Conservation (phyloP, 2,888 invertebrate species). For the Pheosia tremula region DNA sequence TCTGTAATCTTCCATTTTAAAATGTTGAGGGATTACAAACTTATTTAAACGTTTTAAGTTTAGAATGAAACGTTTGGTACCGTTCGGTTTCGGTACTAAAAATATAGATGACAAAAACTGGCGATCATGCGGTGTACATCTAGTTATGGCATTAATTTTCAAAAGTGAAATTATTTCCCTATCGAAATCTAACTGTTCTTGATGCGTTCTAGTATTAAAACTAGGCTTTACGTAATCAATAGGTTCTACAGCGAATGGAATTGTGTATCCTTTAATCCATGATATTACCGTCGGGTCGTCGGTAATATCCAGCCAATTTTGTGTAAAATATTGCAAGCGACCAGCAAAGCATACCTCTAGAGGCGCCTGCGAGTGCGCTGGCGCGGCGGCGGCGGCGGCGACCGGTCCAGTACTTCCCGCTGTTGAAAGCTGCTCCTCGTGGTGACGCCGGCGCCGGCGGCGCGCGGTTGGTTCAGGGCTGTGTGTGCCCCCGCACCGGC, state of each 20-base stretch:
- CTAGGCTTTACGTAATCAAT: background rate
- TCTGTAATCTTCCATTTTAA: slow-evolving; percentile 20
- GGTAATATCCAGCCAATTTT: slow-evolving; percentile 5
- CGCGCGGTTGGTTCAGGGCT: background rate
- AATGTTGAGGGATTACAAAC: slow-evolving; percentile 9
- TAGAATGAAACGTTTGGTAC: slow-evolving; percentile 10
- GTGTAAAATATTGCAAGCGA: slow-evolving; percentile 2
- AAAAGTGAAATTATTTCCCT: background rate
- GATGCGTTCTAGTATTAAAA: background rate
- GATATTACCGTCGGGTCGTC: background rate
- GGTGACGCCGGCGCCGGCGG: background rate
- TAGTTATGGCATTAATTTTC: background rate
- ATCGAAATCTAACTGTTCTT: background rate
- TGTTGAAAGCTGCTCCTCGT: background rate
- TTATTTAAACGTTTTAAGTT: slow-evolving; percentile 12
- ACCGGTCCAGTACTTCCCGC: background rate
- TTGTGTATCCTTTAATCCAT: slow-evolving; percentile 6
- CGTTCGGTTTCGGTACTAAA: slow-evolving; percentile 9
- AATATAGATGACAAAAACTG: slow-evolving; percentile 11
- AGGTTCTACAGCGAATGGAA: background rate
- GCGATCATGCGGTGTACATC: background rate
- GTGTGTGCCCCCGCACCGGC: background rate
- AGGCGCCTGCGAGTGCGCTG: background rate
- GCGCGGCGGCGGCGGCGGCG: slow-evolving; percentile 1
- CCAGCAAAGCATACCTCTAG: slow-evolving; percentile 7